phyloP scores from a whole-genome alignment of 2,113 vertebrate species.

The Pholis gunnellus region DNA sequence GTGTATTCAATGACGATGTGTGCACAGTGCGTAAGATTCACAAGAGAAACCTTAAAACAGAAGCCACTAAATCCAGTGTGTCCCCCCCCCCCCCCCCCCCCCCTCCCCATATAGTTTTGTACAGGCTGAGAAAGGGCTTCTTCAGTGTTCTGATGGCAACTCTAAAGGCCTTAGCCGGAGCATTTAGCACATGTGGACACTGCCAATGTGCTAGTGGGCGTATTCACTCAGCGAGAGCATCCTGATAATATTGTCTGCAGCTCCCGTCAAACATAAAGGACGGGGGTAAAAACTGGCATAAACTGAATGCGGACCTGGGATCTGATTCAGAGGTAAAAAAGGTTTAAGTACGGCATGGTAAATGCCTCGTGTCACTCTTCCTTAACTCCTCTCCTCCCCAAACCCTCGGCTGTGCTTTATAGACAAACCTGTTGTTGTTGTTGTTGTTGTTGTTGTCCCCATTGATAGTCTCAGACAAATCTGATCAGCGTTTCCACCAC shows the following conservation, averaged over 20 bases:
- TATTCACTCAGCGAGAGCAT: constrained; percentile 70
- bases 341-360: constrained; percentile 73
- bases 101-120: constrained; percentile 59
- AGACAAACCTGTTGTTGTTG: constrained; percentile 69
- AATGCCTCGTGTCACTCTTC: constrained; percentile 78
- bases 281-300: constrained; percentile 73
- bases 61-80: constrained; percentile 73
- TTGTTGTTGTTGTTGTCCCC: constrained; percentile 61
- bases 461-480: constrained; percentile 71
- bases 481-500: constrained; percentile 83
- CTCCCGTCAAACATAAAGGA: constrained; percentile 74
- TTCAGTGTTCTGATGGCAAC: constrained; percentile 62
- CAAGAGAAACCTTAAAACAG: constrained; percentile 56
- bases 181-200: constrained; percentile 75
- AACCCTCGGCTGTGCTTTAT: constrained; percentile 64
- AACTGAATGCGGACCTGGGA: constrained; percentile 79
- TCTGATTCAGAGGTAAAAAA: constrained; percentile 79
- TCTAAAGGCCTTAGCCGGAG: constrained; percentile 73
- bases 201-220: constrained; percentile 75
- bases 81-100: constrained; percentile 60
- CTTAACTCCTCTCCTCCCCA: constrained; percentile 63
- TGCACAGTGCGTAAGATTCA: constrained; percentile 29
- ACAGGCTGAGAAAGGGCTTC: constrained; percentile 60
- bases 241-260: constrained; percentile 76
- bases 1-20: constrained; percentile 56